A percentile compares a stretch with the other conserved stretches of the same genome.
Evolutionary conservation across 2,888 invertebrate genomes (phyloP).

Genomic region (Volucella zonaria): DNA sequence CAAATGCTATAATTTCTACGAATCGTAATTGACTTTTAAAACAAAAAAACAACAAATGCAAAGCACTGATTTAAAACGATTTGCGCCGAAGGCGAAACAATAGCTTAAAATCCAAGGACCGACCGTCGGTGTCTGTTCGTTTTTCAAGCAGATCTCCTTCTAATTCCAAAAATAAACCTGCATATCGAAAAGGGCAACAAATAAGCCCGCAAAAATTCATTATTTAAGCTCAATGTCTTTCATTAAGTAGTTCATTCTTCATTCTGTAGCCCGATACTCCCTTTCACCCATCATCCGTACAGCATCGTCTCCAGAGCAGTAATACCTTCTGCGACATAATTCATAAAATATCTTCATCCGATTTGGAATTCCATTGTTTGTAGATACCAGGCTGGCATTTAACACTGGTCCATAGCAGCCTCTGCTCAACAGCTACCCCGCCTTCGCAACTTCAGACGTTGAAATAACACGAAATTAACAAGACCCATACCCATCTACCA

Average conservation of each 20-base stretch:
- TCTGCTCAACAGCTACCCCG: not conserved
- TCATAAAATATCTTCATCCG: slow-evolving; percentile 68
- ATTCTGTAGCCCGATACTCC: not conserved
- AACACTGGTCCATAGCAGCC: slow-evolving; percentile 9
- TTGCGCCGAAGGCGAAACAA: slow-evolving; percentile 20
- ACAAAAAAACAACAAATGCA: not conserved
- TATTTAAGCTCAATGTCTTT: slow-evolving; percentile 50
- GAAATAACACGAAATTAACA: slow-evolving; percentile 49
- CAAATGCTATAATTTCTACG: slow-evolving; percentile 35
- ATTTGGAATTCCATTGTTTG: slow-evolving; percentile 62
- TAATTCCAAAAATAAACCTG: slow-evolving; percentile 39
- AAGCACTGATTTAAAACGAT: slow-evolving; percentile 41
- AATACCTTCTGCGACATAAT: slow-evolving; percentile 57
- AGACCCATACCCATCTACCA: not conserved
- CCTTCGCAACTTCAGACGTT: slow-evolving; percentile 22
- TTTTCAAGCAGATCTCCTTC: not conserved
- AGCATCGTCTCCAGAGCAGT: not conserved
- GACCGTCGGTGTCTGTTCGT: not conserved
- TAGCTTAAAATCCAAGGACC: not conserved
- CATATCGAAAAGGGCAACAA: not conserved
- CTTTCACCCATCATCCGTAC: not conserved
- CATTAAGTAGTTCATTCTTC: slow-evolving; percentile 44
- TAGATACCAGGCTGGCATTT: slow-evolving; percentile 39
- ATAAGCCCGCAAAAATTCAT: slow-evolving; percentile 31
- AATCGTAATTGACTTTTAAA: slow-evolving; percentile 44